Conservation (phyloP, 1,140 invertebrate genomes). For the Cyclargus thomasi region DNA sequence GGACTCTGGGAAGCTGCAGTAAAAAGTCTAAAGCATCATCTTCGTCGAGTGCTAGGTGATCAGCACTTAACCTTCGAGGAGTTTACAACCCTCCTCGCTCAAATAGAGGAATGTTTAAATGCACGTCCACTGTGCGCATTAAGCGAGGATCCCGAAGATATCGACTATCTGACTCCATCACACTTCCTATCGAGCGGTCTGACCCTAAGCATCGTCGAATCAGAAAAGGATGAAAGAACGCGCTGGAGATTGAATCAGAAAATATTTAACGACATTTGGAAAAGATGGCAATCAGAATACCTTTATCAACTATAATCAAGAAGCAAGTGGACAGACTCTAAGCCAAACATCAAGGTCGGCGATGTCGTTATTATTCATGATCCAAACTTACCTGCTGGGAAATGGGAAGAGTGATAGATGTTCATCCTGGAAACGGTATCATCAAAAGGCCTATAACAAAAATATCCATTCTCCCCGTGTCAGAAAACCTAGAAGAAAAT, state of each 20-base stretch:
- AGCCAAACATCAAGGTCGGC: slow-evolving; percentile 12
- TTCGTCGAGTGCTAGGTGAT: not conserved
- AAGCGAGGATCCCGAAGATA: not conserved
- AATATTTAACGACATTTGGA: slow-evolving; percentile 16
- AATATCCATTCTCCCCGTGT: not conserved
- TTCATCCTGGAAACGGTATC: not conserved
- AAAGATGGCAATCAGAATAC: slow-evolving; percentile 13
- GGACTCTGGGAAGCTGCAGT: slow-evolving; percentile 15
- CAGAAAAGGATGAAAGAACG: slow-evolving; percentile 8
- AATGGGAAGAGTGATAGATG: not conserved
- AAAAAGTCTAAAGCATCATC: slow-evolving; percentile 12
- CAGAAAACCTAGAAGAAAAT: not conserved
- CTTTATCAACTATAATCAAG: slow-evolving; percentile 5
- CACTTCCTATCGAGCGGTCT: not conserved
- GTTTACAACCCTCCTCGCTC: not conserved
- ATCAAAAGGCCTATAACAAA: not conserved
- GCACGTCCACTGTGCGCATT: not conserved
- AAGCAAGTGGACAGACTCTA: slow-evolving; percentile 8
- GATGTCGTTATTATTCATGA: not conserved
- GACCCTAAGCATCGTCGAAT: slow-evolving; percentile 8
- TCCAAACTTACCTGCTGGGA: not conserved
- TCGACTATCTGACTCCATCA: not conserved
- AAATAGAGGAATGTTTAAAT: not conserved
- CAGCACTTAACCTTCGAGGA: slow-evolving; percentile 7
- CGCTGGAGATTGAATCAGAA: slow-evolving; percentile 9